Conservation (phyloP, 53 echinoderm and acorn worm species). For the Apostichopus leukothele region DNA sequence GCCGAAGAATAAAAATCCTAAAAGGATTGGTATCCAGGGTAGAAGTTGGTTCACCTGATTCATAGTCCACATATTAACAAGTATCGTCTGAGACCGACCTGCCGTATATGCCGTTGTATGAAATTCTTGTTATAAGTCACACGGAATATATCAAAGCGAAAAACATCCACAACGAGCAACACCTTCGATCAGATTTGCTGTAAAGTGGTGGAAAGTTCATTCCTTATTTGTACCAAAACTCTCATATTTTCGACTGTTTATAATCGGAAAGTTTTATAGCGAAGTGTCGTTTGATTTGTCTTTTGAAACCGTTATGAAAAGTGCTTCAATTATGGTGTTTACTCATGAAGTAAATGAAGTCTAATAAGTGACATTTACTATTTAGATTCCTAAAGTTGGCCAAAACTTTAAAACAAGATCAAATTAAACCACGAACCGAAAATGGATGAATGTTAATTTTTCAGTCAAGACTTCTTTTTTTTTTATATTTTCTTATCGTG, state of each 20-base stretch:
- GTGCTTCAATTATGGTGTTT: neutral
- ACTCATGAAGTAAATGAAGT: neutral
- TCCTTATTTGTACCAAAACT: neutral
- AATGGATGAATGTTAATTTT: neutral
- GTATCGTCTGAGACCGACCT: neutral
- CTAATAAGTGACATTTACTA: neutral
- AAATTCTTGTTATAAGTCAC: neutral
- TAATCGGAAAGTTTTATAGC: neutral
- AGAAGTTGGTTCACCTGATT: conserved; percentile 28
- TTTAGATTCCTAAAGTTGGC: neutral
- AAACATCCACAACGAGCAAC: conserved; percentile 3
- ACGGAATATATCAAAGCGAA: neutral
- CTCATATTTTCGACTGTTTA: neutral
- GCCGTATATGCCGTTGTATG: neutral
- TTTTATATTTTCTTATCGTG: neutral
- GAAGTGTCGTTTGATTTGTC: neutral
- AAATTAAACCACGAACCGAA: too few relatives aligned
- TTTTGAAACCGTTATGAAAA: neutral
- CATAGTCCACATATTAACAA: conserved; percentile 36
- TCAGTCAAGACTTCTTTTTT: neutral
- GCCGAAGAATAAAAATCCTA: conserved; percentile 43
- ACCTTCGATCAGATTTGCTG: neutral
- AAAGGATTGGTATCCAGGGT: conserved; percentile 33
- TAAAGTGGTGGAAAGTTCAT: neutral
- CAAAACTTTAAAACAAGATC: too few relatives aligned